A percentile compares a stretch with the other conserved stretches of the same genome.
Evolutionary conservation across 2,888 invertebrate genomes (phyloP).

Genomic region (Petrolisthes cinctipes): DNA sequence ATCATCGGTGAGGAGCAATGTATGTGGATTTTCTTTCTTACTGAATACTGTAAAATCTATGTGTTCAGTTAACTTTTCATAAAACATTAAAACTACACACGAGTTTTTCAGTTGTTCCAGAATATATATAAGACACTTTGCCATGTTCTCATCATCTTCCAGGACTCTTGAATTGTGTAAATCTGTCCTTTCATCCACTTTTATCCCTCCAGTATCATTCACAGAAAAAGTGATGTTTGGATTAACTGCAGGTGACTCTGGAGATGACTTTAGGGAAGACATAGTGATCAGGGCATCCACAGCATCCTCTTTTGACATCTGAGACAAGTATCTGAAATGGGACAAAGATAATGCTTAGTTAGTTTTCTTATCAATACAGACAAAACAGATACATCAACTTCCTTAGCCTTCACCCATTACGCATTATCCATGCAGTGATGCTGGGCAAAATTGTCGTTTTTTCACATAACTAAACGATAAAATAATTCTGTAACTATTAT

Average conservation of each 20-base stretch:
- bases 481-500: too few species aligned
- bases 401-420: too few species aligned
- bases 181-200: neutral
- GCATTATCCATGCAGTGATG: too few species aligned
- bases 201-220: conserved; percentile 41
- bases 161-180: neutral
- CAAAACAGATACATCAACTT: too few species aligned
- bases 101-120: conserved; percentile 31
- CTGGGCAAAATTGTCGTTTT: too few species aligned
- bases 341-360: neutral
- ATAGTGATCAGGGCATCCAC: conserved; percentile 39
- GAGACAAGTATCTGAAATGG: conserved; percentile 44
- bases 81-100: conserved; percentile 40
- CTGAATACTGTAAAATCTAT: conserved; percentile 43
- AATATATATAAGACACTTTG: conserved; percentile 31
- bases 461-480: too few species aligned
- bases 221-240: conserved; percentile 31
- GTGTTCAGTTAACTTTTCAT: conserved; percentile 26
- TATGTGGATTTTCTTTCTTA: neutral
- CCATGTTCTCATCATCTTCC: conserved; percentile 44
- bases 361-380: too few species aligned
- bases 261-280: conserved; percentile 15
- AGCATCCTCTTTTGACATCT: conserved; percentile 21
- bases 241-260: conserved; percentile 23
- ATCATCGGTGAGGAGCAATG: conserved; percentile 33